phyloP scores from a whole-genome alignment of 2,113 vertebrate genomes.

The Rhinogobius similis region DNA sequence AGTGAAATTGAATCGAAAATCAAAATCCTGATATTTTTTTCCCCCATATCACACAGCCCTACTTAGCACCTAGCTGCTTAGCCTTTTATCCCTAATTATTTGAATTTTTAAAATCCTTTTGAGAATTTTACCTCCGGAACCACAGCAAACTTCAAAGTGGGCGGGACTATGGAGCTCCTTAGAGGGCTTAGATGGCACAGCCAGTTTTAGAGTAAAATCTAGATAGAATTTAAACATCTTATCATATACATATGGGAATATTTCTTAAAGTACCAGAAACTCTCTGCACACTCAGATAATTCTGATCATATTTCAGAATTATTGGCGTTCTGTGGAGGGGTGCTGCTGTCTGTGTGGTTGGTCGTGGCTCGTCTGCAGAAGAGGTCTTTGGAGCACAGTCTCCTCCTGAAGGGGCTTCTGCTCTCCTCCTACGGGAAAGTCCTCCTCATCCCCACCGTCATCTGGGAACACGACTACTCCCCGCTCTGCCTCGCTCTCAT shows the following conservation, averaged over 20 bases:
- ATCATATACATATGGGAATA: neutral
- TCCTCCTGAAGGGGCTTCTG: conserved; percentile 88
- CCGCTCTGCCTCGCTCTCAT: conserved; percentile 90
- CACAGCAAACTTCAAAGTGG: too few species aligned
- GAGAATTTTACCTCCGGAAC: too few species aligned
- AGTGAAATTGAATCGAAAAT: too few species aligned
- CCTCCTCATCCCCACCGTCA: conserved; percentile 91
- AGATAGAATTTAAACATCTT: neutral
- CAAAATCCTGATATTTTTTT: too few species aligned
- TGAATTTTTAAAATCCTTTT: too few species aligned
- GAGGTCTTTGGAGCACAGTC: conserved; percentile 60
- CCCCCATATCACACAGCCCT: too few species aligned
- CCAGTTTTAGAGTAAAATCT: too few species aligned
- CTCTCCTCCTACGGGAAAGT: conserved; percentile 97
- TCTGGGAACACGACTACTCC: conserved; percentile 96
- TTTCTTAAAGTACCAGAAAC: neutral
- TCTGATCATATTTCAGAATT: conserved; percentile 78
- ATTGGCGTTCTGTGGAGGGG: conserved; percentile 83
- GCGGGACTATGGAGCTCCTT: too few species aligned
- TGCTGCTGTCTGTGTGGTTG: conserved; percentile 82
- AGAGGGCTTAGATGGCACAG: too few species aligned
- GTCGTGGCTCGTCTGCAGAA: conserved; percentile 54
- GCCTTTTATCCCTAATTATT: too few species aligned
- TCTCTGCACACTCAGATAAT: neutral
- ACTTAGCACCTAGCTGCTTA: too few species aligned